phyloP scores from a whole-genome alignment of 1,140 invertebrate species.

The Helicoverpa armigera region DNA sequence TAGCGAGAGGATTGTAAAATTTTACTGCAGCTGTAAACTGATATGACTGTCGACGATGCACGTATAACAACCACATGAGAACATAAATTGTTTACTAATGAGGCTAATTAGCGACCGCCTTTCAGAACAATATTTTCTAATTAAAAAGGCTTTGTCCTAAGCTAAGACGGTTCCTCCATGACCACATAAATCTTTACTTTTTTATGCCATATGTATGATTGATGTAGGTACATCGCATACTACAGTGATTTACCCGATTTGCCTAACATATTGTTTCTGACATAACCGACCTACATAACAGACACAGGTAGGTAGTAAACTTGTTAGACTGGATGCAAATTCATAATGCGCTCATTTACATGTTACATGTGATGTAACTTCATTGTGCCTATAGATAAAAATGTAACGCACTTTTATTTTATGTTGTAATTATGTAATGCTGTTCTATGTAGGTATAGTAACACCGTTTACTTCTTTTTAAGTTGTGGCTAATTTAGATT shows the following conservation, averaged over 20 bases:
- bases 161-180: no score
- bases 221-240: background rate
- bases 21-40: background rate
- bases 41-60: background rate
- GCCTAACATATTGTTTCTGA: background rate
- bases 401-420: background rate
- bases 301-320: slow-evolving; percentile 2
- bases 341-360: slow-evolving; percentile 10
- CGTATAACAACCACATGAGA: background rate
- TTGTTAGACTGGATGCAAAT: background rate
- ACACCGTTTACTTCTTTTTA: no score
- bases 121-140: no score
- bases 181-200: no score
- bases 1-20: slow-evolving; percentile 5
- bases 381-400: background rate
- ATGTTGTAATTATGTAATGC: no score
- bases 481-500: no score
- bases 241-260: background rate
- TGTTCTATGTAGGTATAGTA: no score
- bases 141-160: no score
- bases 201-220: background rate
- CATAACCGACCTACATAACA: slow-evolving; percentile 16
- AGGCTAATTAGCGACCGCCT: no score
- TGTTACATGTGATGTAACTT: background rate
- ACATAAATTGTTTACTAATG: background rate